Evolutionary conservation across 2,797 vertebrate species (phyloP).

Genomic region (Squalus acanthias): DNA sequence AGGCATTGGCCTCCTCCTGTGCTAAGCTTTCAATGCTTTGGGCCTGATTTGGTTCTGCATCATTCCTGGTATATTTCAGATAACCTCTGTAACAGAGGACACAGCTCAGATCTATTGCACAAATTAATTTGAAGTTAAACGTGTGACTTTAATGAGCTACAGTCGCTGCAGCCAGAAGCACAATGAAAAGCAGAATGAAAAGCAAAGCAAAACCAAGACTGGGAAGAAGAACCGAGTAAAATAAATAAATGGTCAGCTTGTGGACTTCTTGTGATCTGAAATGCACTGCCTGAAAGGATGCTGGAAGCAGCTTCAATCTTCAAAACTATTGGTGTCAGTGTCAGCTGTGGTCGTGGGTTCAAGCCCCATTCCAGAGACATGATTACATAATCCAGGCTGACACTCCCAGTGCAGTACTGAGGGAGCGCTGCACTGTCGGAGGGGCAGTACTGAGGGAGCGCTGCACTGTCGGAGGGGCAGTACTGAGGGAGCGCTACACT

Average conservation of each 20-base stretch:
- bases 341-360: no score
- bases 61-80: not conserved
- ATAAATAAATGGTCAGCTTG: not conserved
- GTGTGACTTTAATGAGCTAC: not conserved
- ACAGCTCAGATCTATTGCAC: not conserved
- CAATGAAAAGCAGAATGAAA: not conserved
- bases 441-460: no score
- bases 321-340: no score
- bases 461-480: no score
- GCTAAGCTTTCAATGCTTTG: not conserved
- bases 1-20: no score
- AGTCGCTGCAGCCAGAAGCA: not conserved
- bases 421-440: no score
- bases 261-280: not conserved
- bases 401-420: no score
- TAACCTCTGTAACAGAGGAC: not conserved
- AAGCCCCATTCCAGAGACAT: no score
- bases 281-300: not conserved
- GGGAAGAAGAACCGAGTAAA: not conserved
- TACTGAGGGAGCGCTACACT: no score
- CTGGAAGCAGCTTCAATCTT: no score
- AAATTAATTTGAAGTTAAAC: not conserved
- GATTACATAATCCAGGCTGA: no score
- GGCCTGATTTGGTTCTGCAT: not conserved
- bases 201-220: not conserved